These are phyloP conservation scores for Coelopa pilipes DNA, from an alignment of 2,888 invertebrate species.

Conservation along the genomic window DNA sequence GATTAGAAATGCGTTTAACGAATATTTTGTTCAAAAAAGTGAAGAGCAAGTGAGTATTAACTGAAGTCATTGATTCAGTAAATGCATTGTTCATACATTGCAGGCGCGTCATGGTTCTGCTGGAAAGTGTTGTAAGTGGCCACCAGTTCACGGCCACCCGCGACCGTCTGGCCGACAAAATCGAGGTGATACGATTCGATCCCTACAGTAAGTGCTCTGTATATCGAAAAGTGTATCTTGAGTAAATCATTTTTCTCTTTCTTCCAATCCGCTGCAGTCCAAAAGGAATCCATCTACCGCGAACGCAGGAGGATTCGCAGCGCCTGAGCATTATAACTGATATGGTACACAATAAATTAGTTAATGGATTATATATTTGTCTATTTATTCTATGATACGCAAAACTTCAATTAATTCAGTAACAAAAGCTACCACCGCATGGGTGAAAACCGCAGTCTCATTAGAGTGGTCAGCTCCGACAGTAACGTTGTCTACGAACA, in stretches of 20 bases:
- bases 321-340: constrained; percentile 45
- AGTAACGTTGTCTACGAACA: too few relatives aligned
- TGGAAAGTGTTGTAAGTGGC: constrained; percentile 83
- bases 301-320: constrained; percentile 84
- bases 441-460: too few relatives aligned
- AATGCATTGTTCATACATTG: neutral
- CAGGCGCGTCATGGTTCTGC: constrained; percentile 79
- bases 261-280: constrained; percentile 72
- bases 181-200: constrained; percentile 80
- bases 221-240: too few relatives aligned
- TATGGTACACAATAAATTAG: constrained; percentile 20
- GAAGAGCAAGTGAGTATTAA: constrained; percentile 80
- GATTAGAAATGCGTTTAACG: constrained; percentile 71
- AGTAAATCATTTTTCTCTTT: constrained; percentile 39
- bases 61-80: neutral
- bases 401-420: neutral
- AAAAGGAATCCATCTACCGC: constrained; percentile 72
- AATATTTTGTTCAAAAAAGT: constrained; percentile 76
- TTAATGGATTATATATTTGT: neutral
- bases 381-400: too few relatives aligned
- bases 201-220: constrained; percentile 76
- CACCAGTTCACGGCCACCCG: constrained; percentile 75
- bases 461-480: too few relatives aligned
- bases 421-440: too few relatives aligned
- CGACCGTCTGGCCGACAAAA: constrained; percentile 81